Conservation (phyloP, 2,113 vertebrate genomes). For the Hippotragus niger region DNA sequence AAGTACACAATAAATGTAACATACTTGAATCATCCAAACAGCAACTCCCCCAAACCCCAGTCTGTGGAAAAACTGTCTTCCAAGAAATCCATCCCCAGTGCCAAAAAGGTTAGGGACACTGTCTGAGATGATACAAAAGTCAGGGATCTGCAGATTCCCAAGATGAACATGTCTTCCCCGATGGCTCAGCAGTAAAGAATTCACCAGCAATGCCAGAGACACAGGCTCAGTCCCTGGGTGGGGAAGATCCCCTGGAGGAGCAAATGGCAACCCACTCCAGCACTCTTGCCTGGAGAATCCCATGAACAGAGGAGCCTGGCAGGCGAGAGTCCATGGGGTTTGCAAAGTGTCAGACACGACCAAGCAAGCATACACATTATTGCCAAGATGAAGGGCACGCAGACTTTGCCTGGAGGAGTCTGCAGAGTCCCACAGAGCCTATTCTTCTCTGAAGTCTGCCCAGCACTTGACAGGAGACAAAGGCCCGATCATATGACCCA, state of each 20-base stretch:
- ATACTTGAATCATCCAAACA: neutral
- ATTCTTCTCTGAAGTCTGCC: neutral
- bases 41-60: neutral
- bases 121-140: neutral
- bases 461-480: neutral
- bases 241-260: neutral
- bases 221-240: neutral
- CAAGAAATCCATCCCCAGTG: neutral
- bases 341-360: neutral
- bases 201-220: neutral
- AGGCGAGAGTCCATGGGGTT: neutral
- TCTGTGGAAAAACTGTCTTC: neutral
- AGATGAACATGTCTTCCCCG: neutral
- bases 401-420: neutral
- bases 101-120: neutral
- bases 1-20: neutral
- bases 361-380: neutral
- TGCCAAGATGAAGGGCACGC: neutral
- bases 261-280: neutral
- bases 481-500: neutral
- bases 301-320: neutral
- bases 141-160: neutral
- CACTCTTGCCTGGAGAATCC: neutral
- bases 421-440: neutral
- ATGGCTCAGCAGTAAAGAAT: neutral